Evolutionary conservation across 2,113 vertebrate species (phyloP), one percentile per base, ranked within the genome.

Genomic region (Carlito syrichta): DNA sequence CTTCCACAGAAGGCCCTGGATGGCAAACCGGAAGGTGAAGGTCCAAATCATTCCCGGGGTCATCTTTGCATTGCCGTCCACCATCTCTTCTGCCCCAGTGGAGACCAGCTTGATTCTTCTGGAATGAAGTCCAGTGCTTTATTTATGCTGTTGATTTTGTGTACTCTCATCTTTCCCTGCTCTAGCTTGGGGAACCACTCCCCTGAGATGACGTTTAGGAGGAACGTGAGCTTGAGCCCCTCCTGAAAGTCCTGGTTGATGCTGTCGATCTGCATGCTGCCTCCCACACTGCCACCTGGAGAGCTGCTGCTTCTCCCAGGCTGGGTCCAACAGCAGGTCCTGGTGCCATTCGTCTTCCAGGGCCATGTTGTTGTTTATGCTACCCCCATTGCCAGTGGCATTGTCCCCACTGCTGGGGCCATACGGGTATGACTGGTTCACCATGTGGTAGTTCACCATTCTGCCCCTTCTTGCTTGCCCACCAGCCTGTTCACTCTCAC

Each of bases 1-100:
- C 99, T 98, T 99, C 99, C 96, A 99, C 99, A 0, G 99, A 99
- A 99, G 99, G 97, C 99, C 99, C 98, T 99, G 99, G 97, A 99
- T 99, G 96, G 99, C 99, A 1, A 99, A 99, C 60, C 99, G 97
- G 11, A 99, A 99, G 98, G 99, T 99, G 97, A 99, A 99, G 76
- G 99, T 99, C 99, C 99, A 99, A 98, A 99, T 99, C 99, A 99
- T 99, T 7, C 99, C 99, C 89, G 99, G 98, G 0, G 99, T 99
- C 99, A 99, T 99, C 98, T 99, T 99, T 2, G 98, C 98, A 0
- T 99, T 99, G 66, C 99, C 99, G 0, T 99, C 99, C 30, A 99
- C 99, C 3, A 99, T 99, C 99, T 99, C 99, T 99, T 66, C 62
- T 66, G 5, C 62, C 62, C 62, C 62, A 66, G 62, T 66, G 62